Conservation (phyloP, 2,888 invertebrate genomes). For the Chaetogeoica ovagalla region DNA sequence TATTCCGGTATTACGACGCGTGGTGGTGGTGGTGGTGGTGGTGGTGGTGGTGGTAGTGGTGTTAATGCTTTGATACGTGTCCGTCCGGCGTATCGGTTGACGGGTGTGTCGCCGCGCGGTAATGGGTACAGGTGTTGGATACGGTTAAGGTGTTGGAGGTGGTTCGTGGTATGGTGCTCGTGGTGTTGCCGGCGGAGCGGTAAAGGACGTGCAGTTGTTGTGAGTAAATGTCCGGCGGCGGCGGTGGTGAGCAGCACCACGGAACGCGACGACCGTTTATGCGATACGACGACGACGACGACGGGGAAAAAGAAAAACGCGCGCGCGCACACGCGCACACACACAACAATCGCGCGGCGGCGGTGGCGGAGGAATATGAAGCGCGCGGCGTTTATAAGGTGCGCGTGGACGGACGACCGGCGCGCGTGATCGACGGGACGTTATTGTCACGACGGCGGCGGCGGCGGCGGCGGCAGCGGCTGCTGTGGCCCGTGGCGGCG, state of each 20-base stretch:
- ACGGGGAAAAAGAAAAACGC: background rate
- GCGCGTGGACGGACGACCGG: slow-evolving; percentile 22
- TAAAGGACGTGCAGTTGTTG: slow-evolving; percentile 5
- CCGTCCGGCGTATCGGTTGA: too few relatives aligned
- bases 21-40: too few relatives aligned
- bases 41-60: too few relatives aligned
- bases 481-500: background rate
- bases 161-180: background rate
- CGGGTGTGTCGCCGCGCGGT: too few relatives aligned
- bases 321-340: background rate
- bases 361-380: background rate
- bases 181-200: background rate
- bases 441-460: slow-evolving; percentile 20
- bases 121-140: background rate
- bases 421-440: slow-evolving; percentile 44
- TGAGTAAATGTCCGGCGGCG: slow-evolving; percentile 24
- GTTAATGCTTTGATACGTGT: too few relatives aligned
- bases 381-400: background rate
- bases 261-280: slow-evolving; percentile 15
- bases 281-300: background rate
- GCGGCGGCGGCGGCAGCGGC: background rate
- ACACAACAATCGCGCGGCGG: background rate
- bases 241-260: slow-evolving; percentile 6
- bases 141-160: background rate
- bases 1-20: too few relatives aligned